Percentiles rank a stretch among this genome's conserved stretches.
phyloP scores from a whole-genome alignment of 2,113 vertebrate species.

The Siphamia tubifer region DNA sequence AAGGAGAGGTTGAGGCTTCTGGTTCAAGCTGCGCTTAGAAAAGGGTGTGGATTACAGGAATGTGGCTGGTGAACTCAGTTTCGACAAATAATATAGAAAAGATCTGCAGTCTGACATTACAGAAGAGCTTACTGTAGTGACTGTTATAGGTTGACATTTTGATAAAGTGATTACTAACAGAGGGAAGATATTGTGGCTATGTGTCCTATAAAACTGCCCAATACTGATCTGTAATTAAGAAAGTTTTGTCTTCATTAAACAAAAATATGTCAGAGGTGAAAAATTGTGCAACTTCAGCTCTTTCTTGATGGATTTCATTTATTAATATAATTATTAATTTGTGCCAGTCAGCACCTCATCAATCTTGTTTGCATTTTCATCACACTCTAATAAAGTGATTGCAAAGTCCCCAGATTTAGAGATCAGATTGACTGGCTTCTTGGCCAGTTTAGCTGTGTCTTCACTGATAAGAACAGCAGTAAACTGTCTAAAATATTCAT shows the following conservation, averaged over 20 bases:
- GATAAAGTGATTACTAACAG: neutral
- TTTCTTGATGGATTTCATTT: too few species aligned
- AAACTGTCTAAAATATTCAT: slow-evolving; percentile 78
- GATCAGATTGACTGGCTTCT: slow-evolving; percentile 53
- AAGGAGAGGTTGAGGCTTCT: slow-evolving; percentile 74
- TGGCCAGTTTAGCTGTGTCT: slow-evolving; percentile 52
- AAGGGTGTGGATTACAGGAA: slow-evolving; percentile 70
- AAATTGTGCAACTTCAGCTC: neutral
- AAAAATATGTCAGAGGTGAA: neutral
- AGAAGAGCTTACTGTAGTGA: neutral
- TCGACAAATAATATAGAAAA: slow-evolving; percentile 40
- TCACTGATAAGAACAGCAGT: slow-evolving; percentile 70
- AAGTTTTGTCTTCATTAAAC: neutral
- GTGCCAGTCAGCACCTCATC: slow-evolving; percentile 26
- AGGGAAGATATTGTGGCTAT: too few species aligned
- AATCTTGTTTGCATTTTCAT: neutral
- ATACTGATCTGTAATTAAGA: neutral
- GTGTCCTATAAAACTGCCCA: neutral
- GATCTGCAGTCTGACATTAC: slow-evolving; percentile 46
- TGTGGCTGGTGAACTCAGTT: slow-evolving; percentile 46
- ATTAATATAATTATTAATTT: neutral
- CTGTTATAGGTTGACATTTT: neutral
- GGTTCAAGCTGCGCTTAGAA: slow-evolving; percentile 61
- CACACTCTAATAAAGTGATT: slow-evolving; percentile 37
- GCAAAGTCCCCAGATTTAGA: slow-evolving; percentile 39